Evolutionary conservation across 2,888 invertebrate species (phyloP).

Genomic region (Clitarchus hookeri): DNA sequence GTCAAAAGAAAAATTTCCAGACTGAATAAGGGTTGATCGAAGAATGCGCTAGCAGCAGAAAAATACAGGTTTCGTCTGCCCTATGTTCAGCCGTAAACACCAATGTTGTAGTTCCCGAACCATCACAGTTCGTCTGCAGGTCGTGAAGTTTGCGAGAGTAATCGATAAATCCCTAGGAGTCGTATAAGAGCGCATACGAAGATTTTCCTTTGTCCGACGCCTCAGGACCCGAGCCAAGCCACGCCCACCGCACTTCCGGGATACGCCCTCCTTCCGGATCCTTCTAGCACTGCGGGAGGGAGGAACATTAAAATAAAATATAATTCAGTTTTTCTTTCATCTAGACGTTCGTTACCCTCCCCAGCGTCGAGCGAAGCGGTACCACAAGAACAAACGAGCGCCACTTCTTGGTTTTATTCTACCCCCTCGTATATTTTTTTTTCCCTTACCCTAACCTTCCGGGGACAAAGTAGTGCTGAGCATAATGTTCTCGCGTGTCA

Average conservation of each 20-base stretch:
- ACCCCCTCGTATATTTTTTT: background rate
- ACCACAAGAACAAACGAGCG: background rate
- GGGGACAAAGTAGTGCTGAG: background rate
- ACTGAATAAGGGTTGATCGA: no score
- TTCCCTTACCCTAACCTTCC: background rate
- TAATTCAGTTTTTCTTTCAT: background rate
- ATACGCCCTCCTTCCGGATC: background rate
- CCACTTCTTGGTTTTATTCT: background rate
- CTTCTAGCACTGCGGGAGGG: background rate
- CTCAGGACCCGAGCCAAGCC: background rate
- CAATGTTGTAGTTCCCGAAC: no score
- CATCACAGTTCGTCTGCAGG: no score
- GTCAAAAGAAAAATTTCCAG: no score
- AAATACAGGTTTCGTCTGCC: no score
- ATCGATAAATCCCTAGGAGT: no score
- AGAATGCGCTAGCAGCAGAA: no score
- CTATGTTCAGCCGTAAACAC: no score
- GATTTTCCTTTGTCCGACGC: no score
- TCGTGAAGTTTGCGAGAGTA: no score
- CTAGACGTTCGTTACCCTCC: background rate
- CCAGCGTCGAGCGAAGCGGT: background rate
- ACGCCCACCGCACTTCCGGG: background rate
- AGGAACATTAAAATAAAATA: background rate
- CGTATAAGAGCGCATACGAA: no score
- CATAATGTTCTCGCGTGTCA: slow-evolving; percentile 2